Percentiles rank a stretch among this genome's conserved stretches.
Evolutionary conservation across 2,797 vertebrate species (phyloP).

Genomic region (Dicrostonyx torquatus): DNA sequence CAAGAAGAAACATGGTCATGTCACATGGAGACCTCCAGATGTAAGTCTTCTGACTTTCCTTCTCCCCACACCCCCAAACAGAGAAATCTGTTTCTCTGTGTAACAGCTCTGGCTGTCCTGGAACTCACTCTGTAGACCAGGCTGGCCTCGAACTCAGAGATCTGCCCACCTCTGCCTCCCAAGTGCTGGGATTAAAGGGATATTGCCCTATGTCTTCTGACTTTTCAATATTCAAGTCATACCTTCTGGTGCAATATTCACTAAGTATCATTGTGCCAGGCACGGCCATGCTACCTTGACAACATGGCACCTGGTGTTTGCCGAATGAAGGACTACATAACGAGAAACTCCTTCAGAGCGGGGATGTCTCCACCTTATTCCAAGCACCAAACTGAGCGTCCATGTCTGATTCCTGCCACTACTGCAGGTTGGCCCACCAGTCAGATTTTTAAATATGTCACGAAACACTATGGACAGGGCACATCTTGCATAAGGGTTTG

Average conservation of each 20-base stretch:
- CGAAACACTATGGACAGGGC: not conserved
- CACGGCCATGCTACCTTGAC: not conserved
- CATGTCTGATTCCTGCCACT: not conserved
- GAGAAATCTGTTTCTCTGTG: not conserved
- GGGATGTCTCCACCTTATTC: not conserved
- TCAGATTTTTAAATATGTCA: not conserved
- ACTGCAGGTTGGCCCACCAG: too few species aligned
- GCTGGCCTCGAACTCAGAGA: not conserved
- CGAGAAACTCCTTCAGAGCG: not conserved
- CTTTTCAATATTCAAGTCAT: not conserved
- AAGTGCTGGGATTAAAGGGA: not conserved
- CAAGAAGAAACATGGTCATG: not conserved
- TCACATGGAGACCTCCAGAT: fast-evolving
- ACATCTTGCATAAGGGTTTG: not conserved
- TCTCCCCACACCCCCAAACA: too few species aligned
- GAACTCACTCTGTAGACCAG: not conserved
- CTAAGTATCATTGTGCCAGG: fast-evolving
- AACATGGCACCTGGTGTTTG: fast-evolving
- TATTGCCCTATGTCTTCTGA: not conserved
- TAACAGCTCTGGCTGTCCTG: not conserved
- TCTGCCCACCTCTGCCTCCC: not conserved
- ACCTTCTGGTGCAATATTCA: not conserved
- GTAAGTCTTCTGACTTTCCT: not conserved
- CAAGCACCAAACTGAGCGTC: not conserved
- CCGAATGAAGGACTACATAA: fast-evolving